Conservation (phyloP, 2,888 invertebrate genomes). For the Cheilosia pagana region DNA sequence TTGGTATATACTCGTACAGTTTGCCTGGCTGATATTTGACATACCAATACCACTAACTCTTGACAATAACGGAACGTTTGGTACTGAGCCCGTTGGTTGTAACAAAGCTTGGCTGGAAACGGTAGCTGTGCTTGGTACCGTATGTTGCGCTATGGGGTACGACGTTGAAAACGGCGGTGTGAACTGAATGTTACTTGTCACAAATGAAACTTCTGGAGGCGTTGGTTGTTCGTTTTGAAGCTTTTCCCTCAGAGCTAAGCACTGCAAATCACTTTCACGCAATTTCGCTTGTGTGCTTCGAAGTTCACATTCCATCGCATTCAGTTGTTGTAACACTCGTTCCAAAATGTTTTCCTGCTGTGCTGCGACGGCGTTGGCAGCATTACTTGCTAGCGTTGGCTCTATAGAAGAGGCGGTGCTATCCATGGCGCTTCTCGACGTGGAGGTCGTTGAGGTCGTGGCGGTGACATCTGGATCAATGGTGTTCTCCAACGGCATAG, state of each 20-base stretch:
- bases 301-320: constrained; percentile 1
- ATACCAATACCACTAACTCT: too few species aligned
- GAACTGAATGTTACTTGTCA: background rate
- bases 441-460: background rate
- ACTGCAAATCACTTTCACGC: background rate
- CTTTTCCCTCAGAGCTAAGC: background rate
- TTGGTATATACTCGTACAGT: too few species aligned
- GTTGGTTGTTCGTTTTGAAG: background rate
- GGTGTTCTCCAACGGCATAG: background rate
- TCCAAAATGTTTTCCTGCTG: background rate
- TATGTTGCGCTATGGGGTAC: background rate
- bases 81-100: too few species aligned
- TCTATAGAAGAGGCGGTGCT: background rate
- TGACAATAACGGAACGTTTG: too few species aligned
- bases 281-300: background rate
- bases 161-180: constrained; percentile 2
- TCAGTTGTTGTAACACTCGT: background rate
- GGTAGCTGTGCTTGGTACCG: background rate
- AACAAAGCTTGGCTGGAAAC: background rate
- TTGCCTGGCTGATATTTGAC: background rate
- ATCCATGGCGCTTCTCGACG: background rate
- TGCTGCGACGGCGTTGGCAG: constrained; percentile 9
- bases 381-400: background rate
- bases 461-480: background rate
- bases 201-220: background rate